Evolutionary conservation across 2,888 invertebrate genomes (phyloP), one percentile per base, ranked within the genome.

Genomic region (Eupithecia tripunctaria): DNA sequence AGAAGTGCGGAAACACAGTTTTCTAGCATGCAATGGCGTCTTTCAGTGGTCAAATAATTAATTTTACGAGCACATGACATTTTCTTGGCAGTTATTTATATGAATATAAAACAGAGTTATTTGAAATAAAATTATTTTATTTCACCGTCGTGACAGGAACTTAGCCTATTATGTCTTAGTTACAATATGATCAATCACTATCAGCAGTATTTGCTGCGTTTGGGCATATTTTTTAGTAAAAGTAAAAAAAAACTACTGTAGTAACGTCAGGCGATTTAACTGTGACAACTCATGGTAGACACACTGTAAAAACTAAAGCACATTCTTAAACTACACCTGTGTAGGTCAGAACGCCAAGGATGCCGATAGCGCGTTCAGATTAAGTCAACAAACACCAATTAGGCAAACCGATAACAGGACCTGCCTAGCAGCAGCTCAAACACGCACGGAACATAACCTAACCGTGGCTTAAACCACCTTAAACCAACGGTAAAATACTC

Each of bases 341-440:
- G 43, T 43, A 41, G 29, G 68, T 18, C 36, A 73, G 67, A 78
- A 78, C 78, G 73, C 78, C 79, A 81, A 78, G 79, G 75, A 63
- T 67, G 68, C 71, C 60, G 69, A 62, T 67, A 72, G 68, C 68
- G 47, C 51, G 38, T 59, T 41, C 72, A 71, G 72, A 70, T 68
- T 78, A 76, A 74, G 60, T 82, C 80, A 82, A 78, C 81, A 75
- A 73, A 75, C 75, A 75, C 77, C 79, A 80, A 80, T 78, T 77
- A 80, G 75, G 72, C 66, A 71, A 71, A 69, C 76, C 80, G 87
- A 85, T 87, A 86, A 87, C 82, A 82, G 81, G 85, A 82, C 85
- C 87, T 84, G 82, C 72, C 73, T 77, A 73, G 70, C 70, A 73
- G 62, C 70, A 70, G 74, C 67, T 74, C 67, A 15, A 21, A 62